A percentile compares a stretch with the other conserved stretches of the same genome.
Conservation (phyloP, 2,113 vertebrate species). For the Progne subis region DNA sequence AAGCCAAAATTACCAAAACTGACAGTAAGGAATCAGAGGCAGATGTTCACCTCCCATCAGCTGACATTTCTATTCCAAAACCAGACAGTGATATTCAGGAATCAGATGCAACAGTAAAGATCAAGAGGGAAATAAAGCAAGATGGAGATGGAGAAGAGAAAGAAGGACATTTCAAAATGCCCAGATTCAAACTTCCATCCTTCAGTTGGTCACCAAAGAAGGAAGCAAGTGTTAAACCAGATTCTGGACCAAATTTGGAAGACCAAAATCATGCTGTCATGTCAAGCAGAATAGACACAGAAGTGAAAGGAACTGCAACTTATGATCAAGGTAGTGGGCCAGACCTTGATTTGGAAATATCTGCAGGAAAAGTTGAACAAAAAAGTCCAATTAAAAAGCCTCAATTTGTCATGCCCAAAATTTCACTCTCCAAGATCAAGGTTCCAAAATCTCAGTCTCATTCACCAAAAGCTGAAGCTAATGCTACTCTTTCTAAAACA, state of each 20-base stretch:
- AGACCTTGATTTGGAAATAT: not conserved
- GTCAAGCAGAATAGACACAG: not conserved
- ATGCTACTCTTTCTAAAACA: not conserved
- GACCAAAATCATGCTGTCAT: not conserved
- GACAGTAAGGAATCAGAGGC: not conserved
- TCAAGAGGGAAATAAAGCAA: not conserved
- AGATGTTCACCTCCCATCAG: not conserved
- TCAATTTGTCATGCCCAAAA: conserved; percentile 48
- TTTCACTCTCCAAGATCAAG: conserved; percentile 42
- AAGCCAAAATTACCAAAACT: not conserved
- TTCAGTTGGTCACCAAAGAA: conserved; percentile 69
- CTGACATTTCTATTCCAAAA: not conserved
- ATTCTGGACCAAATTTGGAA: not conserved
- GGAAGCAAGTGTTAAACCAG: not conserved
- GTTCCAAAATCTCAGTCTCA: not conserved
- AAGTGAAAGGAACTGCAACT: not conserved
- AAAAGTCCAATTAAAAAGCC: not conserved
- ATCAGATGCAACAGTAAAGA: not conserved
- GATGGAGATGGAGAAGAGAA: conserved; percentile 9
- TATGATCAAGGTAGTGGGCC: not conserved
- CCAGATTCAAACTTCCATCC: conserved; percentile 66
- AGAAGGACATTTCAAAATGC: conserved; percentile 61
- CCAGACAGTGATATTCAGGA: not conserved
- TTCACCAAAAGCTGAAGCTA: not conserved
- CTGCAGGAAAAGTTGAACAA: not conserved